phyloP scores from a whole-genome alignment of 2,888 invertebrate genomes.

The Fabriciana adippe region DNA sequence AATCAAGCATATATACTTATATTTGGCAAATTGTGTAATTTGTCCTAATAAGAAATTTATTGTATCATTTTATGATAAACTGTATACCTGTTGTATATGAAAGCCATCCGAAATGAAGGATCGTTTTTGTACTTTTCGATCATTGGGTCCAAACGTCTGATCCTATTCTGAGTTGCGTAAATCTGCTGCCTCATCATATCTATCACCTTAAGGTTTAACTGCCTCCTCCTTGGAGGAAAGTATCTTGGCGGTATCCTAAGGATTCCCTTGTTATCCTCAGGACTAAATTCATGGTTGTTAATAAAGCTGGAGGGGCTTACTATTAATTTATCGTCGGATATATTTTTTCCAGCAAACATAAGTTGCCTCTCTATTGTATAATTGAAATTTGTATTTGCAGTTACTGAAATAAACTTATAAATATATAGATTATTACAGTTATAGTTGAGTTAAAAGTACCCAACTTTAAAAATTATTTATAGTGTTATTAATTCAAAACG shows the following conservation, averaged over 20 bases:
- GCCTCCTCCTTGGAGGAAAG: constrained; percentile 12
- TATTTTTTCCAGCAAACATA: constrained; percentile 11
- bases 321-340: constrained; percentile 31
- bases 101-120: constrained; percentile 43
- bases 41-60: not conserved
- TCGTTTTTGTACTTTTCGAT: constrained; percentile 38
- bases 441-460: too few species aligned
- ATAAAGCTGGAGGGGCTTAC: constrained; percentile 35
- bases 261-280: not conserved
- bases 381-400: not conserved
- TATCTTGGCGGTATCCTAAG: constrained; percentile 1
- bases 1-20: too few species aligned
- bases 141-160: constrained; percentile 39
- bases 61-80: not conserved
- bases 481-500: too few species aligned
- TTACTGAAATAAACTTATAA: too few species aligned
- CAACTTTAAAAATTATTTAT: too few species aligned
- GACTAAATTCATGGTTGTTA: constrained; percentile 26
- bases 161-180: constrained; percentile 47
- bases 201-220: constrained; percentile 35
- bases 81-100: constrained; percentile 38
- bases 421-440: too few species aligned
- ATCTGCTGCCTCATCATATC: constrained; percentile 49
- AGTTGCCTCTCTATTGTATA: constrained; percentile 1
- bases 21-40: too few species aligned